Conservation (phyloP, 1,140 invertebrate genomes). For the Streblospio benedicti region DNA sequence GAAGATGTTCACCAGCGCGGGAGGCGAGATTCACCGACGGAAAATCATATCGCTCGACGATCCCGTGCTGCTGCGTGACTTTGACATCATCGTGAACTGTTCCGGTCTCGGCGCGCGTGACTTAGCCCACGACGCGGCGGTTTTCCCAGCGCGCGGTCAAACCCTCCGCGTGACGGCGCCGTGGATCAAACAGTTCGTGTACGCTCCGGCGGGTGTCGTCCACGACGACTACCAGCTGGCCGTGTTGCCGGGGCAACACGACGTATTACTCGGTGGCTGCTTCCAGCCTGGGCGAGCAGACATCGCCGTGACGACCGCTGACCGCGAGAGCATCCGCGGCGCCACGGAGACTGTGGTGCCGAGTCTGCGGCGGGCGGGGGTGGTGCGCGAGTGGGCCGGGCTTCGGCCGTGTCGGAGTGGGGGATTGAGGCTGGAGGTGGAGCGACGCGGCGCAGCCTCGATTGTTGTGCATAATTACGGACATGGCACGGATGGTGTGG, state of each 20-base stretch:
- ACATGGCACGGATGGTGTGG: not conserved
- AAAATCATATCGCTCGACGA: not conserved
- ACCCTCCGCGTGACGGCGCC: slow-evolving; percentile 57
- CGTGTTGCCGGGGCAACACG: not conserved
- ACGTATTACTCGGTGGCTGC: not conserved
- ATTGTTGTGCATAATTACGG: not conserved
- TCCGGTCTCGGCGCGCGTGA: slow-evolving; percentile 69
- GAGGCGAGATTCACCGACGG: not conserved
- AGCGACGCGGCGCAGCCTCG: not conserved
- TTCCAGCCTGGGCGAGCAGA: not conserved
- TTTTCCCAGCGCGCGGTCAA: slow-evolving; percentile 78
- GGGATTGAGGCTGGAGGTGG: not conserved
- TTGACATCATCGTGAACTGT: slow-evolving; percentile 79
- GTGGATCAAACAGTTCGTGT: not conserved
- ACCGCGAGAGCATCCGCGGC: not conserved
- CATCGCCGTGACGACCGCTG: not conserved
- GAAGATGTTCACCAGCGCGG: not conserved
- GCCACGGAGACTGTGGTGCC: not conserved
- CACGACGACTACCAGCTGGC: no score
- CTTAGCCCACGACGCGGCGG: slow-evolving; percentile 63
- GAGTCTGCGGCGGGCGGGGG: not conserved
- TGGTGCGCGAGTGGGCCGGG: not conserved
- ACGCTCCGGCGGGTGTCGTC: not conserved
- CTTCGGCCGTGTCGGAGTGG: not conserved
- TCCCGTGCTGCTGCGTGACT: slow-evolving; percentile 47